A percentile compares a stretch with the other conserved stretches of the same genome.
Conservation (phyloP, 2,797 vertebrate species). For the Aselliscus stoliczkanus region DNA sequence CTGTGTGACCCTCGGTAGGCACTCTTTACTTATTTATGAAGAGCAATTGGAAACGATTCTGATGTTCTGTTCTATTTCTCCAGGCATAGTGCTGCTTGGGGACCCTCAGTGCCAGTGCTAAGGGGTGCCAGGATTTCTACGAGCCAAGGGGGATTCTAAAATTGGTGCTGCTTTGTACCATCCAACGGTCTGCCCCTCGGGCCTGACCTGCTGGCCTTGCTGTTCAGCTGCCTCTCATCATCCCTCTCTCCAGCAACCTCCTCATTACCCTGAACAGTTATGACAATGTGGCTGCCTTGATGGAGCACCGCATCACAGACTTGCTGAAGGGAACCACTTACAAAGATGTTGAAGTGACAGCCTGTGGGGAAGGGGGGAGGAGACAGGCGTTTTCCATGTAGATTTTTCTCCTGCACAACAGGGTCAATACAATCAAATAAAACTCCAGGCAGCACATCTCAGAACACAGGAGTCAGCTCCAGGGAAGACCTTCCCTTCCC, state of each 20-base stretch:
- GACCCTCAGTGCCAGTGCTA: background rate
- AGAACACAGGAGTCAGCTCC: accelerated
- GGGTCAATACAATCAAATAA: accelerated
- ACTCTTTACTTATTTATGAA: background rate
- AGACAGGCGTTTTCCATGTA: no score
- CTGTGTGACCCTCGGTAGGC: background rate
- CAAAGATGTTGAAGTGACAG: background rate
- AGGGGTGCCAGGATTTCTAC: background rate
- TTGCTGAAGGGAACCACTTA: background rate
- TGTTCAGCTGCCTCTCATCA: background rate
- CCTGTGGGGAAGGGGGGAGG: no score
- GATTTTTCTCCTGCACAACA: background rate
- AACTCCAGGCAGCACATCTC: accelerated
- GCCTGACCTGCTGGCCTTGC: accelerated
- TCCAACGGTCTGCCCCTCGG: background rate
- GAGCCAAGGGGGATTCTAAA: background rate
- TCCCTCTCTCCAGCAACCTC: background rate
- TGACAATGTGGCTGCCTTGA: background rate
- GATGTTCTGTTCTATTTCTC: background rate
- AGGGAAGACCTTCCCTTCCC: background rate
- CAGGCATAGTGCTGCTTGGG: no score
- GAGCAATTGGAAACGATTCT: background rate
- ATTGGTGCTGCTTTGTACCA: background rate
- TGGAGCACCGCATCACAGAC: background rate
- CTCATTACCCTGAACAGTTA: background rate